These are phyloP conservation scores for Enteromius paludinosus DNA, from an alignment of 2,797 vertebrate genomes.

Conservation along the genomic window DNA sequence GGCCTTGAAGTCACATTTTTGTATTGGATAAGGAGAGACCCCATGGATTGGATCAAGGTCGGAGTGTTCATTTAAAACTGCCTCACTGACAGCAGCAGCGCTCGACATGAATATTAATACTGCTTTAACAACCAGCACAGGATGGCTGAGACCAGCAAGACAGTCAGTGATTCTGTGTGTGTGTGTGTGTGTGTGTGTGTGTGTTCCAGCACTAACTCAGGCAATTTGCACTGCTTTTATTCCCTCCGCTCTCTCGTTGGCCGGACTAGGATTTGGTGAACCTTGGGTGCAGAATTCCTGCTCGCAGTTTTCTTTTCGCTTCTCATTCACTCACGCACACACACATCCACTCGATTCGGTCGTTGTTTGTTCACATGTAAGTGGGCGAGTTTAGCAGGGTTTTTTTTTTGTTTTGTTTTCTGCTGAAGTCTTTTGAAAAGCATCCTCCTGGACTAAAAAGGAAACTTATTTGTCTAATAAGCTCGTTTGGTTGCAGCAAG, in stretches of 20 bases:
- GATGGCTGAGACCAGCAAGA: constrained; percentile 54
- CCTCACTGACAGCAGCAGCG: constrained; percentile 62
- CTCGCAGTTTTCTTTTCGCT: constrained; percentile 7
- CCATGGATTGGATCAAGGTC: constrained; percentile 67
- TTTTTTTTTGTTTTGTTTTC: neutral
- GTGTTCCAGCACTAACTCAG: constrained; percentile 28
- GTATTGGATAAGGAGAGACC: constrained; percentile 57
- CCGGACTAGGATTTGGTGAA: constrained; percentile 45
- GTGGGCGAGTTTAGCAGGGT: neutral
- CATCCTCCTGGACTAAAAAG: neutral
- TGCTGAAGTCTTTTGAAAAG: neutral
- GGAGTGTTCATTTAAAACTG: constrained; percentile 65
- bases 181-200: constrained; percentile 32
- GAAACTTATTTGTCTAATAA: neutral
- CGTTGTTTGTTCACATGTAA: neutral
- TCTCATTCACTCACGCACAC: neutral
- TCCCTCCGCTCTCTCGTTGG: constrained; percentile 38
- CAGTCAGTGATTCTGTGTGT: constrained; percentile 9
- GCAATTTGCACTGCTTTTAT: constrained; percentile 48
- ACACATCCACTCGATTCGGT: constrained; percentile 4
- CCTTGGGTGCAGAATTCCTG: constrained; percentile 42
- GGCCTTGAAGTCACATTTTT: constrained; percentile 63
- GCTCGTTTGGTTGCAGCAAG: neutral
- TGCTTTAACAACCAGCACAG: constrained; percentile 60
- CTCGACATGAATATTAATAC: constrained; percentile 68